Conservation (phyloP, 1,140 invertebrate species). For the Eriosoma lanigerum region DNA sequence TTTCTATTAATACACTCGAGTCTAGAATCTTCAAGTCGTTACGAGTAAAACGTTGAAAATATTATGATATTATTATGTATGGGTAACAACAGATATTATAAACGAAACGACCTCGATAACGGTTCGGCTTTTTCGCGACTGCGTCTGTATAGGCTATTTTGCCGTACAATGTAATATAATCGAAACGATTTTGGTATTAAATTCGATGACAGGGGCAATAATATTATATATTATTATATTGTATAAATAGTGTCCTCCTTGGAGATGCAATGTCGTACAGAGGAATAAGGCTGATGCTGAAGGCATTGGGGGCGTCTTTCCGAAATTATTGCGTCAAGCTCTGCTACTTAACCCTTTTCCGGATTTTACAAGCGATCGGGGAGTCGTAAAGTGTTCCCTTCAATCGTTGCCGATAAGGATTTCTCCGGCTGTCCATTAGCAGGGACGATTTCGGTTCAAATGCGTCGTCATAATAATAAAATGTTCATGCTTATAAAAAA, state of each 20-base stretch:
- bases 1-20: no score
- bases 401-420: conserved; percentile 45
- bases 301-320: conserved; percentile 23
- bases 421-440: conserved; percentile 35
- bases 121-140: background rate
- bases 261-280: background rate
- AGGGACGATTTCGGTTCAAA: background rate
- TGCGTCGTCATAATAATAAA: conserved; percentile 38
- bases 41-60: no score
- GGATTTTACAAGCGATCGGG: conserved; percentile 51
- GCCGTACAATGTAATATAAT: background rate
- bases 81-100: no score
- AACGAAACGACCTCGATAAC: background rate
- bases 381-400: conserved; percentile 47
- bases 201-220: background rate
- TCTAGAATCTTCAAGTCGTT: no score
- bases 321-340: conserved; percentile 49
- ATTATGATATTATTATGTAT: no score
- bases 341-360: conserved; percentile 42
- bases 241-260: background rate
- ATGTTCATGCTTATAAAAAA: conserved; percentile 29
- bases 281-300: background rate
- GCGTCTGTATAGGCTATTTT: background rate
- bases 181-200: conserved; percentile 12
- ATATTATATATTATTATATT: background rate